Percentiles rank a stretch among this genome's conserved stretches.
Conservation (phyloP, 2,113 vertebrate genomes). For the Sylvilagus bachmani region DNA sequence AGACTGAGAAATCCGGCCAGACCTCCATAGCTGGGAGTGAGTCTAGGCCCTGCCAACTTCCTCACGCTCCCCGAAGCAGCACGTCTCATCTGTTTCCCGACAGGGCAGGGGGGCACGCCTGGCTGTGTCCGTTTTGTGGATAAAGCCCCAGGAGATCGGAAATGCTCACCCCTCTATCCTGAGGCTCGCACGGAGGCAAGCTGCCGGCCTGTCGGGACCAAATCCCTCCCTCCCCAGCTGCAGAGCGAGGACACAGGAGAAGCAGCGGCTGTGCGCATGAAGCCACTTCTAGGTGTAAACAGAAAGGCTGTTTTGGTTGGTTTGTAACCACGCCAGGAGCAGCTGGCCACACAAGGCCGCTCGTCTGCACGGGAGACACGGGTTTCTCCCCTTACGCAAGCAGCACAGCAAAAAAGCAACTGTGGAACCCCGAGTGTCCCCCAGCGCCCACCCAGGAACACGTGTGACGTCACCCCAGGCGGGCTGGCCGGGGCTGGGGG, state of each 20-base stretch:
- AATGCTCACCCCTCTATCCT: accelerated
- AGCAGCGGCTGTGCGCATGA: background rate
- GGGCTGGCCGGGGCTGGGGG: accelerated
- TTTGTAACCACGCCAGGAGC: background rate
- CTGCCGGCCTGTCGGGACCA: background rate
- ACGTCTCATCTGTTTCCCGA: background rate
- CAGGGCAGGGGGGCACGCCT: background rate
- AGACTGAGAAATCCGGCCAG: background rate
- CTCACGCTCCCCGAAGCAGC: background rate
- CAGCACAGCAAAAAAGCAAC: background rate
- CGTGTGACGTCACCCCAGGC: accelerated
- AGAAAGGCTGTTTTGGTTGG: background rate
- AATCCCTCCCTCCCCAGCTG: background rate
- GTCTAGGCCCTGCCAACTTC: background rate
- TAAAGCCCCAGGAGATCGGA: background rate
- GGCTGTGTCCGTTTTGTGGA: background rate
- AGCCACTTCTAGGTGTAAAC: background rate
- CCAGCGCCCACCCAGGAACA: background rate
- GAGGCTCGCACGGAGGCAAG: background rate
- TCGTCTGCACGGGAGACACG: accelerated
- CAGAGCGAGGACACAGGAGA: background rate
- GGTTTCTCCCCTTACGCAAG: background rate
- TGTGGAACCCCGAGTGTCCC: accelerated
- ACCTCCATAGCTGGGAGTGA: background rate
- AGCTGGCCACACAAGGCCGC: accelerated